phyloP scores from a whole-genome alignment of 1,140 invertebrate species.

The Himalopsyche phryganea region DNA sequence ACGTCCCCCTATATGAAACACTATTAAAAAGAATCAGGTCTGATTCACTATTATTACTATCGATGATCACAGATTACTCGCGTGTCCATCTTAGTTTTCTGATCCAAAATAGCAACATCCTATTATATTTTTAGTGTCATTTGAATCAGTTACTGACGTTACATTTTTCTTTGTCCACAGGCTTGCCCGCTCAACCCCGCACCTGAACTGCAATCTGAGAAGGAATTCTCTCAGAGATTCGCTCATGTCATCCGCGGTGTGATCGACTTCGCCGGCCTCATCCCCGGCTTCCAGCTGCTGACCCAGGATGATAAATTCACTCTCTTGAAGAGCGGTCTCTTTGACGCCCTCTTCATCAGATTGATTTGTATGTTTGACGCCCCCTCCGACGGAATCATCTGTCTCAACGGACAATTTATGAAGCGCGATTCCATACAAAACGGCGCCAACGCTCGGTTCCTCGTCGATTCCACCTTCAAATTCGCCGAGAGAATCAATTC shows the following conservation, averaged over 20 bases:
- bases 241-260: slow-evolving; percentile 94
- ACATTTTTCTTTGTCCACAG: slow-evolving; percentile 63
- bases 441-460: slow-evolving; percentile 86
- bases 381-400: slow-evolving; percentile 87
- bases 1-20: no score
- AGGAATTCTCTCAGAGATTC: slow-evolving; percentile 90
- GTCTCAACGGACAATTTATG: slow-evolving; percentile 87
- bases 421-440: slow-evolving; percentile 86
- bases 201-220: slow-evolving; percentile 82
- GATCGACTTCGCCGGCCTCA: slow-evolving; percentile 95
- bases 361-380: slow-evolving; percentile 92
- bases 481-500: slow-evolving; percentile 92
- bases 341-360: slow-evolving; percentile 89
- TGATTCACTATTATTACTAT: no score
- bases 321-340: slow-evolving; percentile 91
- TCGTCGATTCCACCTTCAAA: slow-evolving; percentile 96
- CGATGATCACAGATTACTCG: no score
- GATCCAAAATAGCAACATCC: no score
- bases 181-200: slow-evolving; percentile 94
- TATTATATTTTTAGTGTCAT: no score
- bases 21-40: no score
- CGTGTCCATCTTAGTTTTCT: no score
- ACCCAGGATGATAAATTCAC: slow-evolving; percentile 97
- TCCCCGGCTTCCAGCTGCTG: slow-evolving; percentile 92
- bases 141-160: background rate